Base-by-base conservation (phyloP, 2,888 invertebrate species). In the Drosophila maculinotata region DNA sequence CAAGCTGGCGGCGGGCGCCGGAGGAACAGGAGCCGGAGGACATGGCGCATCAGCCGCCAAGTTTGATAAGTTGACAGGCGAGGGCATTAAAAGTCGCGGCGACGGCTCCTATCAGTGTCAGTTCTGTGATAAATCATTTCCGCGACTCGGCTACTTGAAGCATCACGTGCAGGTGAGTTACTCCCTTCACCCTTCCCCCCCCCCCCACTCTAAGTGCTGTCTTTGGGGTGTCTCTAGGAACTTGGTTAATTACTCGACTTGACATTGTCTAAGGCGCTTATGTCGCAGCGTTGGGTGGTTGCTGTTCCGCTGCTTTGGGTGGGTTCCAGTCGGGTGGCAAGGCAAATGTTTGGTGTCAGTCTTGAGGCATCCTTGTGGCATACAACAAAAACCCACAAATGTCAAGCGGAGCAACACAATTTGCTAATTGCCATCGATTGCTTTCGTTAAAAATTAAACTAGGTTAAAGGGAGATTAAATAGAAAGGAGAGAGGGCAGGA, bases 41-140 rank as follows among this genome's bases (percentile, higher is more conserved):
- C 41, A 20, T 30, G 72, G 54, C 41, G 74, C 63, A 28, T 33
- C 36, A 7, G 44, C 26, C 3, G 72, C 57, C 69, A 89, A 90
- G 89, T 90, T 90, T 88, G 90, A 90, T 91, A 91, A 91, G 91
- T 88, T 89, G 91, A 91, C 90, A 90, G 85, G 89, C 76, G 91
- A 91, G 57, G 88, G 91, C 83, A 90, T 91, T 91, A 91, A 90
- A 76, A 85, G 79, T 60, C 85, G 80, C 69, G 89, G 90, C 87
- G 93, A 94, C 91, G 95, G 97, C 75, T 97, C 97, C 68, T 96
- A 97, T 93, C 95, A 96, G 89, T 97, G 97, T 92, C 96, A 96
- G 92, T 97, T 96, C 93, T 98, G 97, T 93, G 96, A 97, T 90
- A 96, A 97, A 91, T 96, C 97, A 76, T 97, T 97, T 92, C 95